These are phyloP conservation scores for Danio aesculapii DNA, from an alignment of 2,797 vertebrate species.

Conservation along the genomic window DNA sequence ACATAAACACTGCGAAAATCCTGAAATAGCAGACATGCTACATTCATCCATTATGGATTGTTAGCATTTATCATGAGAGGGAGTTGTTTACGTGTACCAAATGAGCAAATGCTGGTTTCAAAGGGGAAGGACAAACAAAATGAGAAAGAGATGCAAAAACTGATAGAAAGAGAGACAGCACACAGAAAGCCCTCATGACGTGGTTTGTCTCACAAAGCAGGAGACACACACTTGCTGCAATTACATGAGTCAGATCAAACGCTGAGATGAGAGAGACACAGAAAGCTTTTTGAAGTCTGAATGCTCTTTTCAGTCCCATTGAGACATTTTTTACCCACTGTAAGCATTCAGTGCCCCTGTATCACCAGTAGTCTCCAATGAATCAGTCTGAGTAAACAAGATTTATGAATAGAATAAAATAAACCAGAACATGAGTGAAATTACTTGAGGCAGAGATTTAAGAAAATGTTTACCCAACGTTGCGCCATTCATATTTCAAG, in stretches of 20 bases:
- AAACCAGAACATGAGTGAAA: neutral
- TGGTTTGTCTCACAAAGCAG: conserved; percentile 6
- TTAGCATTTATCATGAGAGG: neutral
- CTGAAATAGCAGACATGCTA: neutral
- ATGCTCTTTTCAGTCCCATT: conserved; percentile 11
- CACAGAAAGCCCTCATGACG: neutral
- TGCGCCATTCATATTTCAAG: neutral
- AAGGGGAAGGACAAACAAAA: conserved; percentile 19
- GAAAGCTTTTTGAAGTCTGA: conserved; percentile 16
- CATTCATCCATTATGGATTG: neutral
- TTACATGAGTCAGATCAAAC: conserved; percentile 36
- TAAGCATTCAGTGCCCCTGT: neutral
- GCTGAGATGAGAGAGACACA: conserved; percentile 16
- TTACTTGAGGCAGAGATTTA: neutral
- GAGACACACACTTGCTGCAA: conserved; percentile 12
- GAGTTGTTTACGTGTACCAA: neutral
- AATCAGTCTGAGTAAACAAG: conserved; percentile 14
- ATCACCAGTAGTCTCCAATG: conserved; percentile 3
- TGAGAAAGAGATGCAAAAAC: neutral
- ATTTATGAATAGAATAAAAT: conserved; percentile 16
- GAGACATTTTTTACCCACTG: neutral
- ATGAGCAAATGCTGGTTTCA: conserved; percentile 2
- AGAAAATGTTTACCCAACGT: neutral
- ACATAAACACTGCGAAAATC: neutral
- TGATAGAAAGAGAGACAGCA: conserved; percentile 1